Conservation (phyloP, 2,888 invertebrate genomes). For the Callinectes sapidus region DNA sequence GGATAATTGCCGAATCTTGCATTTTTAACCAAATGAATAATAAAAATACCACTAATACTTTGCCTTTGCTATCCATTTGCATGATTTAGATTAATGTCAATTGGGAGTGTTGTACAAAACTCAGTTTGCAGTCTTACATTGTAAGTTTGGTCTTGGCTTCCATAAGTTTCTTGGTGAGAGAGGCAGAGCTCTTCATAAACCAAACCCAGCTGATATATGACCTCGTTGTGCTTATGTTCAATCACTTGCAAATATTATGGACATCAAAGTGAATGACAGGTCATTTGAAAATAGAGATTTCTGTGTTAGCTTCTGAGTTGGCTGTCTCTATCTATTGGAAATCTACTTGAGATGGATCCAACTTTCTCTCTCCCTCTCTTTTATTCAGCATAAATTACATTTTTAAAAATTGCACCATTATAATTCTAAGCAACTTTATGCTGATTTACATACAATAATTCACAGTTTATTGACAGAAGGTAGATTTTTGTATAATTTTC, state of each 20-base stretch:
- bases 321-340: background rate
- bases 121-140: background rate
- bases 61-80: background rate
- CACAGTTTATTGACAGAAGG: too few relatives aligned
- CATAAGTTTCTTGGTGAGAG: background rate
- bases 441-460: too few relatives aligned
- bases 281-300: background rate
- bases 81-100: background rate
- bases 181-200: too few relatives aligned
- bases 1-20: conserved; percentile 64
- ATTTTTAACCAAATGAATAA: conserved; percentile 67
- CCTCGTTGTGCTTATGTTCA: too few relatives aligned
- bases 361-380: background rate
- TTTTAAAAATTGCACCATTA: too few relatives aligned
- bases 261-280: background rate
- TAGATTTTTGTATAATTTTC: background rate
- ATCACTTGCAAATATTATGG: background rate
- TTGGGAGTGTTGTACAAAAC: too few relatives aligned
- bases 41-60: conserved; percentile 61
- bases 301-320: background rate
- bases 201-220: too few relatives aligned
- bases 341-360: background rate
- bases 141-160: background rate
- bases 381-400: background rate
- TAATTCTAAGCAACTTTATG: too few relatives aligned